Base-by-base conservation (phyloP, 2,888 invertebrate species). In the Selenia dentaria region DNA sequence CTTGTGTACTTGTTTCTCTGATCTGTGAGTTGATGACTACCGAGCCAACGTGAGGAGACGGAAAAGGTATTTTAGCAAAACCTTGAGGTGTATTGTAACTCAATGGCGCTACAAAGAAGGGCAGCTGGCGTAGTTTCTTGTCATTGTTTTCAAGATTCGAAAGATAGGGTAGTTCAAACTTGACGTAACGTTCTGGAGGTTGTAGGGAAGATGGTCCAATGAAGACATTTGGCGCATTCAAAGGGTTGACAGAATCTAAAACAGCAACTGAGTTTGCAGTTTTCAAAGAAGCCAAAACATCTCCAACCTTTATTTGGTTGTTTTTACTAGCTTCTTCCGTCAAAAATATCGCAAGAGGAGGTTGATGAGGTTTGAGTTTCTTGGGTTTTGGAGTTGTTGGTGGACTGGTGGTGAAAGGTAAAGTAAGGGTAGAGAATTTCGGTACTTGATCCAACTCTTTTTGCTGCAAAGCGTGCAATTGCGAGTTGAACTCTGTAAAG, bases 1-100 rank as follows among this genome's bases (percentile, higher is more conserved):
- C 25, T n/a, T 70, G 56, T n/a, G 72, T 40, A 6, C 75, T 58
- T 0, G 67, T 49, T 8, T 83, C 86, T 42, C 69, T 77, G 13
- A 86, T 88, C 54, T 82, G 81, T 3, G 92, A 90, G 61, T 94
- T 94, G 1, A 96, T 92, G 0, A 97, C 95, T 2, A 97, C 95
- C 0, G 96, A 96, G 0, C 96, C 96, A 0, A 97, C 96, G 64
- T 97, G 96, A 0, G 96, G 96, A 8, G 96, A 94, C 0, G 96
- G 96, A 71, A 97, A 93, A 0, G 96, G 94, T 53, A 97, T 96
- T 81, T 96, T 97, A 0, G 95, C 95, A 69, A 96, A 96, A 2
- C 96, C 96, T 33, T 93, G 91, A 0, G 96, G 96, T n/a, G 96
- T 94, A 58, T 94, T 94, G 66, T 96, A 97, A 66, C 95, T 96